A percentile compares a stretch with the other conserved stretches of the same genome.
Evolutionary conservation across 2,797 vertebrate species (phyloP).

Genomic region (Echeneis naucrates): DNA sequence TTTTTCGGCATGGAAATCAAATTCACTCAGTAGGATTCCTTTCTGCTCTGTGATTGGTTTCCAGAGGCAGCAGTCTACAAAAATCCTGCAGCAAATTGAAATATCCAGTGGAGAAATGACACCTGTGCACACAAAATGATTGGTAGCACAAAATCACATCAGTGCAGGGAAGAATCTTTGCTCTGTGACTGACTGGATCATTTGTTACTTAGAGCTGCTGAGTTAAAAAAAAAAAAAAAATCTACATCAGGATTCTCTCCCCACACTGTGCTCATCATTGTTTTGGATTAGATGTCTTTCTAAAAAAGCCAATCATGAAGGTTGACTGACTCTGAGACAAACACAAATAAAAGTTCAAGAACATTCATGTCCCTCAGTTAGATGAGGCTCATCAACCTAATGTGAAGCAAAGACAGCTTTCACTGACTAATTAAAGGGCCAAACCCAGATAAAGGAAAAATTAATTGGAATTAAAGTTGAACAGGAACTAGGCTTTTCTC

Average conservation of each 20-base stretch:
- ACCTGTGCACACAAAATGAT: conserved; percentile 42
- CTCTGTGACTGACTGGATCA: conserved; percentile 23
- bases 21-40: conserved; percentile 52
- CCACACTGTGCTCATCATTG: neutral
- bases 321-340: conserved; percentile 37
- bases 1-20: conserved; percentile 54
- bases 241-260: conserved; percentile 1
- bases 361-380: conserved; percentile 36
- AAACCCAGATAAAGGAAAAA: conserved; percentile 28
- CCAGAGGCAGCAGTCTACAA: conserved; percentile 44
- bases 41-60: conserved; percentile 55
- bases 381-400: conserved; percentile 52
- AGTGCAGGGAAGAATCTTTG: conserved; percentile 16
- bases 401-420: conserved; percentile 39
- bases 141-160: conserved; percentile 39
- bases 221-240: conserved; percentile 22
- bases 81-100: conserved; percentile 55
- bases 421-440: conserved; percentile 27
- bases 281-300: conserved; percentile 48
- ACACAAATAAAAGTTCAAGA: conserved; percentile 57
- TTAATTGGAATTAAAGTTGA: conserved; percentile 32
- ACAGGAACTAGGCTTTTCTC: neutral
- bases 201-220: conserved; percentile 17
- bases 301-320: conserved; percentile 43
- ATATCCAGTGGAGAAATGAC: conserved; percentile 34